Evolutionary conservation across 1,140 invertebrate genomes (phyloP).

Genomic region (Megalopta genalis): DNA sequence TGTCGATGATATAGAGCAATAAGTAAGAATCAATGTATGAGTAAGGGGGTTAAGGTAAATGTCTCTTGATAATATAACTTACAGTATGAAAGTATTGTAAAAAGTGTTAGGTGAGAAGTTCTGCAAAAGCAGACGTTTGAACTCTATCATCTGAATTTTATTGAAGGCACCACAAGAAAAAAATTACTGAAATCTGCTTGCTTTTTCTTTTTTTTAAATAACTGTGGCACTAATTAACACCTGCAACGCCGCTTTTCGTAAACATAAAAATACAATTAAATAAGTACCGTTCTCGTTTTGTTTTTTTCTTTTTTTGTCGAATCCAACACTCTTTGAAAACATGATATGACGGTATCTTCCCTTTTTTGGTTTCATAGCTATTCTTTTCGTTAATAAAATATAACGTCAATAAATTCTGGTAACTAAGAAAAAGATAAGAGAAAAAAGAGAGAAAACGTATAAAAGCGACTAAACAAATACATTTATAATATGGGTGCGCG

Average conservation of each 20-base stretch:
- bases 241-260: constrained; percentile 36
- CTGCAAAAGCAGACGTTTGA: constrained; percentile 28
- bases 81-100: constrained; percentile 39
- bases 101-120: constrained; percentile 26
- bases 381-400: constrained; percentile 45
- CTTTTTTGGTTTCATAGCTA: constrained; percentile 45
- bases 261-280: constrained; percentile 44
- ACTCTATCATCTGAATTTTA: constrained; percentile 47
- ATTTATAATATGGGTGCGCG: constrained; percentile 34
- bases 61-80: constrained; percentile 42
- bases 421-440: constrained; percentile 37
- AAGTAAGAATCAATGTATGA: constrained; percentile 37
- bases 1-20: constrained; percentile 20
- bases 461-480: constrained; percentile 39
- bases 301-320: background rate
- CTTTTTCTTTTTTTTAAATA: constrained; percentile 11
- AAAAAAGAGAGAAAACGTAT: constrained; percentile 22
- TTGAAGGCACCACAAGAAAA: constrained; percentile 49
- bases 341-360: constrained; percentile 34
- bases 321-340: constrained; percentile 30
- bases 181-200: constrained; percentile 28
- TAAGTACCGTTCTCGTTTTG: constrained; percentile 38
- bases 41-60: constrained; percentile 29
- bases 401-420: constrained; percentile 49
- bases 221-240: constrained; percentile 39